A percentile compares a stretch with the other conserved stretches of the same genome.
Evolutionary conservation across 2,888 invertebrate genomes (phyloP).

Genomic region (Automeris io): DNA sequence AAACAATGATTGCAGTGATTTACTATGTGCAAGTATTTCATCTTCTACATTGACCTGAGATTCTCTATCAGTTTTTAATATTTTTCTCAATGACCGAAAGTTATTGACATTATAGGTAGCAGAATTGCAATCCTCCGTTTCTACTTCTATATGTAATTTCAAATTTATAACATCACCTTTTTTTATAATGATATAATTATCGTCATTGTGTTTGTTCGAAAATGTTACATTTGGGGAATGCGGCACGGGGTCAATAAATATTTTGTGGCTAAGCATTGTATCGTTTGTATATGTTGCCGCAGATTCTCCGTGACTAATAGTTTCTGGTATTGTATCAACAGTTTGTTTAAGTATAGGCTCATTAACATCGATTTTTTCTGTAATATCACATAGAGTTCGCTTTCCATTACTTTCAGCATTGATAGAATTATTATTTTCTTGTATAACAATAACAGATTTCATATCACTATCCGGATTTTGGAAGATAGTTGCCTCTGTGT

Average conservation of each 20-base stretch:
- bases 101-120: conserved; percentile 10
- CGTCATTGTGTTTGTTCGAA: conserved; percentile 8
- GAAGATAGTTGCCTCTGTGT: conserved; percentile 15
- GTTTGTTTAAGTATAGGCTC: not conserved
- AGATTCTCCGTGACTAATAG: not conserved
- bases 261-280: not conserved
- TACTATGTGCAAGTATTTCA: conserved; percentile 17
- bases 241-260: not conserved
- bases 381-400: not conserved
- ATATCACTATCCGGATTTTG: conserved; percentile 20
- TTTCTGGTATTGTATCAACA: conserved; percentile 1
- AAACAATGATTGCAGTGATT: conserved; percentile 20
- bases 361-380: not conserved
- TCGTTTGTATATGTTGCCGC: not conserved
- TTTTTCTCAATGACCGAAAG: conserved; percentile 15
- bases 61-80: conserved; percentile 25
- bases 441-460: conserved; percentile 13
- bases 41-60: conserved; percentile 29
- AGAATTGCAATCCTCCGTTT: conserved; percentile 18
- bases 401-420: not conserved
- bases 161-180: conserved; percentile 39
- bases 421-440: conserved; percentile 2
- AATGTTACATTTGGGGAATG: conserved; percentile 6
- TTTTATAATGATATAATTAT: conserved; percentile 25
- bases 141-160: conserved; percentile 41